Evolutionary conservation across 2,113 vertebrate genomes (phyloP).

Genomic region (Oncorhynchus tshawytscha): DNA sequence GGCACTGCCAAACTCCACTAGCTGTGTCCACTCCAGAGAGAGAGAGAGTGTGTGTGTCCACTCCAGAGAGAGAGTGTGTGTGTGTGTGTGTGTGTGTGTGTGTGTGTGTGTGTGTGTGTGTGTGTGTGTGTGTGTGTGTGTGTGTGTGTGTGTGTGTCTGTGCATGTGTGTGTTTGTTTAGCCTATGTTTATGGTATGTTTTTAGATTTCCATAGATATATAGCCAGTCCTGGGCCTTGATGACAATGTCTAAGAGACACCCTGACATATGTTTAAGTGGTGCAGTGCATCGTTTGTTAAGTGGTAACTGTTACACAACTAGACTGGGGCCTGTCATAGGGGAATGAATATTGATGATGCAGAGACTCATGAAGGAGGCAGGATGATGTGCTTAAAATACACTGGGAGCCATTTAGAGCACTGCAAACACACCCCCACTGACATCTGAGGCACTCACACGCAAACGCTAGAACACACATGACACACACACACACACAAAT

Average conservation of each 20-base stretch:
- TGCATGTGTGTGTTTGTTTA: background rate
- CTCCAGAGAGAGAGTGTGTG: background rate
- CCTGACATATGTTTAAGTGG: slow-evolving; percentile 55
- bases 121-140: background rate
- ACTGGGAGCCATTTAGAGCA: slow-evolving; percentile 43
- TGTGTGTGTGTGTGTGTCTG: background rate
- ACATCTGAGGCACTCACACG: slow-evolving; percentile 24
- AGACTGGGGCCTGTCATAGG: slow-evolving; percentile 55
- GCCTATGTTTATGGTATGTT: slow-evolving; percentile 10
- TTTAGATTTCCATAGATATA: slow-evolving; percentile 22
- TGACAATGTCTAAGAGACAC: slow-evolving; percentile 49
- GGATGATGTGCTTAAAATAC: slow-evolving; percentile 53
- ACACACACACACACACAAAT: background rate
- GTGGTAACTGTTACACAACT: slow-evolving; percentile 58
- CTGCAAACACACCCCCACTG: slow-evolving; percentile 15
- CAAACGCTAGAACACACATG: background rate
- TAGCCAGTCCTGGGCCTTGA: slow-evolving; percentile 31
- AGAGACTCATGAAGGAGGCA: slow-evolving; percentile 43
- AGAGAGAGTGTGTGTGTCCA: slow-evolving; percentile 3
- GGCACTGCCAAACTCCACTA: background rate
- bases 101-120: slow-evolving; percentile 25
- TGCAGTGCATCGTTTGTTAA: slow-evolving; percentile 53
- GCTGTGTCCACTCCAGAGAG: slow-evolving; percentile 16
- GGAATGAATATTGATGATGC: slow-evolving; percentile 70
- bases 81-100: background rate